Percentiles rank a stretch among this genome's conserved stretches.
Conservation (phyloP, 1,140 invertebrate genomes). For the Subanguina moxae region DNA sequence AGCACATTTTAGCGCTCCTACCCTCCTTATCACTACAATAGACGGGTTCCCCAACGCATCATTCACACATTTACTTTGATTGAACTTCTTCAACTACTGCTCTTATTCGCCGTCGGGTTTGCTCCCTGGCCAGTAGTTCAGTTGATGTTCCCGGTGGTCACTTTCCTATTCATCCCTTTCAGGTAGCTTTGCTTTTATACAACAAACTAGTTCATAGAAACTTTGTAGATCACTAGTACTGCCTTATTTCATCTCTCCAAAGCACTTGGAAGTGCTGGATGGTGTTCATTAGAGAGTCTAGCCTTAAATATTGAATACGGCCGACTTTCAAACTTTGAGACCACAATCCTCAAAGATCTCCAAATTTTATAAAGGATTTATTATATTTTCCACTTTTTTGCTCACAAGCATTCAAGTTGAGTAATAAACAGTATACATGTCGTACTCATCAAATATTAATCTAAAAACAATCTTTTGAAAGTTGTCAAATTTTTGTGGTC, state of each 20-base stretch:
- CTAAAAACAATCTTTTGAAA: no score
- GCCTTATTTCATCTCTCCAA: neutral
- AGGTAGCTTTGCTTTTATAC: conserved; percentile 47
- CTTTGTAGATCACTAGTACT: neutral
- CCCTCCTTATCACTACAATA: conserved; percentile 63
- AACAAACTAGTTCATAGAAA: neutral
- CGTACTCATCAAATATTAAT: no score
- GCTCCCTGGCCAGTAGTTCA: conserved; percentile 60
- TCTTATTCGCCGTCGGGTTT: conserved; percentile 61
- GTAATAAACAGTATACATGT: no score
- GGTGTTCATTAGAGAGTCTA: neutral
- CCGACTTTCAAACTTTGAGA: no score
- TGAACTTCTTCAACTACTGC: conserved; percentile 60
- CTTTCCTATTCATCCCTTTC: conserved; percentile 61
- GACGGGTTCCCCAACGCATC: conserved; percentile 61
- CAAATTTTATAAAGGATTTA: no score
- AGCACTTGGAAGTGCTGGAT: neutral
- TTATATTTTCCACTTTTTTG: no score
- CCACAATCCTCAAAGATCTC: no score
- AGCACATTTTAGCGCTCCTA: conserved; percentile 60
- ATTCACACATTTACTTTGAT: conserved; percentile 61
- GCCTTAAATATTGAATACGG: no score
- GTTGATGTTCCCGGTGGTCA: conserved; percentile 62
- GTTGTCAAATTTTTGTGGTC: no score
- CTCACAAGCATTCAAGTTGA: no score